Evolutionary conservation across 2,797 vertebrate species (phyloP), one percentile per base, ranked within the genome.

Genomic region (Cryptoblepharus egeriae): DNA sequence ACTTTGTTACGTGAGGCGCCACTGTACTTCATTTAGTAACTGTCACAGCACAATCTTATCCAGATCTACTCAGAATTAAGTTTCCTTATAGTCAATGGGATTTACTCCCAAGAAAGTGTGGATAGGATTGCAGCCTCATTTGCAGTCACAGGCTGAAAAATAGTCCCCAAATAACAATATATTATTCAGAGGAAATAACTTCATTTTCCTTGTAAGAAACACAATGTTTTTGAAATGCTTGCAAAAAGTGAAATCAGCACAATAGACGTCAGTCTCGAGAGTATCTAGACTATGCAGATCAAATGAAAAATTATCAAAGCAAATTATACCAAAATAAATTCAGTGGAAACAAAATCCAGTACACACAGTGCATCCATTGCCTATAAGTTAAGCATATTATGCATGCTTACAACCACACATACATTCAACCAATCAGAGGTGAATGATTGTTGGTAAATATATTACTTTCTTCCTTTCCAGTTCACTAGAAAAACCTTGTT

Each of bases 311-410:
- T 42, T 42, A 4, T 42, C 39, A 42, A 42, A 42, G 39, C 39
- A 42, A 42, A 57, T 73, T 80, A 61, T 35, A 39, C 65, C 37
- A 26, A 68, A 39, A 68, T 49, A 26, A 24, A 39, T 49, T 22
- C 58, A 71, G 28, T 32, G 10, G 20, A 57, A 30, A 75, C 12
- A 82, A 55, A 71, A n/a, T 71, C 75, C 11, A 26, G 16, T 57
- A 37, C 42, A 60, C 26, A 64, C 30, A 73, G 52, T 52, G 58
- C 35, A 18, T 35, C 52, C 70, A 67, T 70, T 28, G 28, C 16
- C 42, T 75, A 37, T n/a, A 28, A 13, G 8, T 63, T 80, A 89
- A 88, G 39, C 24, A 61, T 67, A 83, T 87, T 32, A 84, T 72
- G 32, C 4, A 84, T 58, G 65, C n/a, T 35, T 82, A 39, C 22